Evolutionary conservation across 2,113 vertebrate genomes (phyloP).

Genomic region (Forbesichthys papilliferus): DNA sequence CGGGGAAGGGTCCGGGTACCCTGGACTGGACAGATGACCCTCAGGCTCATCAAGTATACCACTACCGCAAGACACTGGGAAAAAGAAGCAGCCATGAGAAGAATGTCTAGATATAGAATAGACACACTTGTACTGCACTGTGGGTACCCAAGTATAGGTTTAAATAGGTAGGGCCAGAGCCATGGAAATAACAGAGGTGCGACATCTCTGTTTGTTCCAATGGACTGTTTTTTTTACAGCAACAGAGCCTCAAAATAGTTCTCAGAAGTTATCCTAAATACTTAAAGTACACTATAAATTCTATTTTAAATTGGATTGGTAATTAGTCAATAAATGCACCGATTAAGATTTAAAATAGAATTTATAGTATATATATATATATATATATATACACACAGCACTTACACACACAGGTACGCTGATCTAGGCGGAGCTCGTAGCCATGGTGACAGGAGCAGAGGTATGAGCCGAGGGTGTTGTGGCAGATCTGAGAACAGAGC

Average conservation of each 20-base stretch:
- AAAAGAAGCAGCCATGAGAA: slow-evolving; percentile 56
- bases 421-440: slow-evolving; percentile 82
- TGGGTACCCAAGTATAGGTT: not conserved
- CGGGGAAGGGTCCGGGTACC: slow-evolving; percentile 60
- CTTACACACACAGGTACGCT: slow-evolving; percentile 82
- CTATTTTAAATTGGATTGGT: no score
- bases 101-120: not conserved
- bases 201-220: no score
- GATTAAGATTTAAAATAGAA: no score
- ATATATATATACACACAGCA: slow-evolving; percentile 7
- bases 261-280: no score
- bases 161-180: no score
- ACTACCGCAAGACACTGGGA: slow-evolving; percentile 64
- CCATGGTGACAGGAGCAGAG: slow-evolving; percentile 86
- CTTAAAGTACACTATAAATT: no score
- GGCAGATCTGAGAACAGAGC: slow-evolving; percentile 87
- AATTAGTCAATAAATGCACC: no score
- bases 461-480: slow-evolving; percentile 89
- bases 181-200: no score
- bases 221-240: no score
- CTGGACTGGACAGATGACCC: slow-evolving; percentile 72
- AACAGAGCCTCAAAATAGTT: no score
- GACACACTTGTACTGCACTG: not conserved
- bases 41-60: slow-evolving; percentile 68
- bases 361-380: no score